A percentile compares a stretch with the other conserved stretches of the same genome.
phyloP scores from a whole-genome alignment of 2,113 vertebrate genomes.

The Macaca mulatta region DNA sequence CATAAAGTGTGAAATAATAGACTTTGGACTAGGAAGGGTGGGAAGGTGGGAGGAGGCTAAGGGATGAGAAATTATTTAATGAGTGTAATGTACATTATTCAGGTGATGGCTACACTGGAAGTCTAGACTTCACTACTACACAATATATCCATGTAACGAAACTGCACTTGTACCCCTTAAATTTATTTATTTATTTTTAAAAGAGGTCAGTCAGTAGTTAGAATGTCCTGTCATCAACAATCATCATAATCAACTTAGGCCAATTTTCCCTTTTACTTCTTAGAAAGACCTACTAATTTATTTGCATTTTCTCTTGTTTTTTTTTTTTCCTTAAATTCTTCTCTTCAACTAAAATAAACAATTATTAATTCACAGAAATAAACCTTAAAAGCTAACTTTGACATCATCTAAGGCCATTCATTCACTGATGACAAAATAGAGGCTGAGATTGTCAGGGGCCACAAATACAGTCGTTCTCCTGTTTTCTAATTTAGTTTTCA shows the following conservation, averaged over 20 bases:
- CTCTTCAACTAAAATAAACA: not conserved
- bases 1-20: no score
- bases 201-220: no score
- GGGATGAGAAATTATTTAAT: no score
- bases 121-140: not conserved
- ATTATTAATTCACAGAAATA: not conserved
- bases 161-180: not conserved
- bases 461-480: fast-evolving
- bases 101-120: not conserved
- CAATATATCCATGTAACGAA: not conserved
- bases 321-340: not conserved
- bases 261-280: not conserved
- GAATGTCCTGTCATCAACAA: not conserved
- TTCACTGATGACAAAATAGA: not conserved
- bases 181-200: not conserved
- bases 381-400: not conserved
- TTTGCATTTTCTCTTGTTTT: not conserved
- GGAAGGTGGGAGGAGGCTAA: no score
- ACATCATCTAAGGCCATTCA: not conserved
- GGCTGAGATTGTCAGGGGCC: not conserved
- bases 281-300: not conserved
- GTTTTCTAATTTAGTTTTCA: not conserved
- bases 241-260: not conserved
- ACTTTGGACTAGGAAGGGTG: no score
- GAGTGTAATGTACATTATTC: not conserved